Percentiles rank a stretch among this genome's conserved stretches.
These are phyloP conservation scores for Thecocarcelia acutangulata DNA, from an alignment of 2,888 invertebrate genomes.

Conservation along the genomic window DNA sequence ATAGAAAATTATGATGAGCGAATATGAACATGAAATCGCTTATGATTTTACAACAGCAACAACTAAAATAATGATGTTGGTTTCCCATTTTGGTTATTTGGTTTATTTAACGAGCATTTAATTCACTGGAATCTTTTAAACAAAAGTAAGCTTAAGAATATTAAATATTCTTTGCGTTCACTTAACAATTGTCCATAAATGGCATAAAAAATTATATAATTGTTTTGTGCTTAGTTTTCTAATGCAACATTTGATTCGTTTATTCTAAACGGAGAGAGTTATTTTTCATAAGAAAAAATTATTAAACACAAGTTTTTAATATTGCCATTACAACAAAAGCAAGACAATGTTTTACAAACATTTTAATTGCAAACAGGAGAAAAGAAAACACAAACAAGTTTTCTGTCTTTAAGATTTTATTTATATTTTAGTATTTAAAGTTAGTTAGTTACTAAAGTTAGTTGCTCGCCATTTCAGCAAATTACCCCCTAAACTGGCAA, in stretches of 20 bases:
- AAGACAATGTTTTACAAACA: too few relatives aligned
- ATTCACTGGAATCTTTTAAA: constrained; percentile 36
- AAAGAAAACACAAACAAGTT: too few relatives aligned
- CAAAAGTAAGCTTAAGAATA: background rate
- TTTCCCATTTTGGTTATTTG: constrained; percentile 37
- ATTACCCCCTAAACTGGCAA: too few relatives aligned
- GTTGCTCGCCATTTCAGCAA: too few relatives aligned
- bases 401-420: too few relatives aligned
- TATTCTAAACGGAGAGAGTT: background rate
- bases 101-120: constrained; percentile 18
- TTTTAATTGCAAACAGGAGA: too few relatives aligned
- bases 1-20: constrained; percentile 51
- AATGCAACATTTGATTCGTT: background rate
- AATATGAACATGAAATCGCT: constrained; percentile 20
- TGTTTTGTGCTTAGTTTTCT: background rate
- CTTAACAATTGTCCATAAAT: background rate
- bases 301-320: too few relatives aligned
- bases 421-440: too few relatives aligned
- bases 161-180: background rate
- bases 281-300: too few relatives aligned
- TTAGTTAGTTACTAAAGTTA: too few relatives aligned
- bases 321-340: too few relatives aligned
- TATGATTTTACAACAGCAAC: constrained; percentile 19
- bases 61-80: constrained; percentile 6
- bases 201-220: constrained; percentile 2